These are phyloP conservation scores for Hololepta plana DNA, from an alignment of 2,888 invertebrate species.

Conservation along the genomic window DNA sequence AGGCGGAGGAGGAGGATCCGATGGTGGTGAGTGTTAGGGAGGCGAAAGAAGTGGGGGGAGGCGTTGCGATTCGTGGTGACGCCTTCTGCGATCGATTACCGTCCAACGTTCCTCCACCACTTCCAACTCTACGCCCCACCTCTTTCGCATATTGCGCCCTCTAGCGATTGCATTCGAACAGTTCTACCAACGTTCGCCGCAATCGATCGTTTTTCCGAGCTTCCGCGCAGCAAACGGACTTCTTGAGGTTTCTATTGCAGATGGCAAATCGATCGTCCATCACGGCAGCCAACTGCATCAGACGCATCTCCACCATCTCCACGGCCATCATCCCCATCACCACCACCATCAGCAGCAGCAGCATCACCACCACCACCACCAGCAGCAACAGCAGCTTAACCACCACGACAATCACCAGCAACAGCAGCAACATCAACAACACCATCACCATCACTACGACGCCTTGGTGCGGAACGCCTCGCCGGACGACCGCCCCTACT, in stretches of 20 bases:
- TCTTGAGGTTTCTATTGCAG: slow-evolving; percentile 17
- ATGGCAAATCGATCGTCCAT: slow-evolving; percentile 18
- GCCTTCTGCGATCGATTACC: slow-evolving; percentile 2
- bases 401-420: slow-evolving; percentile 7
- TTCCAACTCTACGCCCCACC: no score
- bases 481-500: slow-evolving; percentile 27
- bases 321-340: slow-evolving; percentile 13
- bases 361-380: slow-evolving; percentile 7
- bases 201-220: no score
- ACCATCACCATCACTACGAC: slow-evolving; percentile 13
- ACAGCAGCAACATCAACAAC: slow-evolving; percentile 9
- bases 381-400: slow-evolving; percentile 3
- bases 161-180: no score
- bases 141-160: no score
- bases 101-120: slow-evolving; percentile 4
- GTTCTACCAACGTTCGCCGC: no score
- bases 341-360: slow-evolving; percentile 10
- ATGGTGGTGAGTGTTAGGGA: slow-evolving; percentile 6
- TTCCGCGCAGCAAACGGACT: no score
- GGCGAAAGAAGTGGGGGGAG: slow-evolving; percentile 5
- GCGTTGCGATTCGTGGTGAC: slow-evolving; percentile 1
- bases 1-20: slow-evolving; percentile 8
- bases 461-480: slow-evolving; percentile 9
- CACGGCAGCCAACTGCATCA: slow-evolving; percentile 13
- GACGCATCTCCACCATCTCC: slow-evolving; percentile 10